Base-by-base conservation (phyloP, 2,113 vertebrate genomes). In the Pelodiscus sinensis region DNA sequence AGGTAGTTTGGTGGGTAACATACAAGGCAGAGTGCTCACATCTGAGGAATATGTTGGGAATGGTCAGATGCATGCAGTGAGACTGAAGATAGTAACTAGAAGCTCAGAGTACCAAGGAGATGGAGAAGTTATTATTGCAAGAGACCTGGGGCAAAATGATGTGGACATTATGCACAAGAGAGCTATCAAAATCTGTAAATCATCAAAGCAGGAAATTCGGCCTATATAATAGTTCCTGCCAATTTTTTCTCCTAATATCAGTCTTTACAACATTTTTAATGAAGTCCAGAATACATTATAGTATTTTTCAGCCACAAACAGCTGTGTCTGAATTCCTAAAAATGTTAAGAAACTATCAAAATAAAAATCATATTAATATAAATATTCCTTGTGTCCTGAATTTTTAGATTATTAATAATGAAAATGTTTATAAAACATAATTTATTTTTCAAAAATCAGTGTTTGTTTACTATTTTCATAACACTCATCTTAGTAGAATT, bases 1-100 rank as follows among this genome's bases (percentile, higher is more conserved):
- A 96, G 90, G 89, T 55, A 90, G 94, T 90, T 95, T 95, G 94
- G 89, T 62, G 86, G 29, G 81, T 62, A 96, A 96, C 90, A 94
- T 91, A 88, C 90, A 88, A 84, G 92, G 10, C 83, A 90, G 94
- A 96, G 27, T 83, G 96, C 81, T 94, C 92, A 71, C 95, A 95
- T 97, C 95, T 96, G 89, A 93, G 44, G 95, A 90, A 96, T 95
- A 94, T 86, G 92, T 90, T 95, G 83, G 89, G 94, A 96, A 94
- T 85, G 50, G 57, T 58, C 90, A 94, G 90, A 84, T 84, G 57
- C 85, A 94, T 55, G 82, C 85, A 85, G 79, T 31, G 81, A 94
- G 93, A 82, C 87, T 94, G 85, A 95, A 91, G 94, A 90, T 96
- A 84, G 87, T 88, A 97, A 97, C 0, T 92, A 89, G 89, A 71